Conservation (phyloP, 1,140 invertebrate genomes). For the Trichogramma pretiosum region DNA sequence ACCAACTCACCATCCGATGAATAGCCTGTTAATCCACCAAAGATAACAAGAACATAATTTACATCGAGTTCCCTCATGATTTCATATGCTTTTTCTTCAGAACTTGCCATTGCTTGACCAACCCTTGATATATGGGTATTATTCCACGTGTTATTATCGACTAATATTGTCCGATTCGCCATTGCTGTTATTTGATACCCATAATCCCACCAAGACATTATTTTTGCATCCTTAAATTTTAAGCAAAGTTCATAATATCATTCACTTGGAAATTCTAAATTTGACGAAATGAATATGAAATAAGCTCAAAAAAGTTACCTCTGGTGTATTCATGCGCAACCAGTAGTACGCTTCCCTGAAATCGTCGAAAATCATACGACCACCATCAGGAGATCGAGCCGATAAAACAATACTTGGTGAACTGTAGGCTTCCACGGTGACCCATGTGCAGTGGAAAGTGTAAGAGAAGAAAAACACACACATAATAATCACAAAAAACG, state of each 20-base stretch:
- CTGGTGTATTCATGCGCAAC: conserved; percentile 93
- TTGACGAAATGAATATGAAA: too few species aligned
- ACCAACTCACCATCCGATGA: conserved; percentile 79
- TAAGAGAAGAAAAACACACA: conserved; percentile 82
- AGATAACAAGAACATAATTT: conserved; percentile 96
- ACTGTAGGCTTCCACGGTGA: conserved; percentile 97
- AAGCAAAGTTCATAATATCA: not conserved
- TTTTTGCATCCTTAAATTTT: conserved; percentile 72
- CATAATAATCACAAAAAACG: conserved; percentile 76
- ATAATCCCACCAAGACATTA: conserved; percentile 99
- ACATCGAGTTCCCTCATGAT: conserved; percentile 97
- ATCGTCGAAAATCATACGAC: conserved; percentile 94
- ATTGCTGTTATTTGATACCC: conserved; percentile 99
- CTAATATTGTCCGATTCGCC: conserved; percentile 95
- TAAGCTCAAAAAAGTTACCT: too few species aligned
- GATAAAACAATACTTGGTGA: conserved; percentile 95
- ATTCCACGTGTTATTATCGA: conserved; percentile 99
- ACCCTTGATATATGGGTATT: conserved; percentile 97
- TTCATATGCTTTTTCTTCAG: conserved; percentile 92
- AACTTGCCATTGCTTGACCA: conserved; percentile 94
- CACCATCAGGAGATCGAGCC: conserved; percentile 87
- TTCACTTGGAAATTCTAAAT: not conserved
- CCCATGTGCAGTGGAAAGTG: conserved; percentile 97
- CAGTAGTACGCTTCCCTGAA: conserved; percentile 97
- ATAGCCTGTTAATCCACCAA: conserved; percentile 96